Evolutionary conservation across 2,888 invertebrate genomes (phyloP), one percentile per base, ranked within the genome.

Genomic region (Epinotia brunnichana): DNA sequence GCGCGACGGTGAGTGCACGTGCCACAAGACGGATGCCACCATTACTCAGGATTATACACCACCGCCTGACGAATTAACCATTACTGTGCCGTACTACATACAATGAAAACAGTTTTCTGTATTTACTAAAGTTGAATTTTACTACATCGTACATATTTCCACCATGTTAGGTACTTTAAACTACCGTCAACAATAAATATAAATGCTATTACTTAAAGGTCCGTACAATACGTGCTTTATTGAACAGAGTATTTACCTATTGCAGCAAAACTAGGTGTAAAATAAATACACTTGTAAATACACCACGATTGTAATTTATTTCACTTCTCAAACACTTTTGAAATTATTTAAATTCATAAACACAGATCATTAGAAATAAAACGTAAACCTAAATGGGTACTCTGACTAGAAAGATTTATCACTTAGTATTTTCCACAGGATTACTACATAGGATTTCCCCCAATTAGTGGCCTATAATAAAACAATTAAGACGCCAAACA

Each of bases 11-110:
- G 83, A 81, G 81, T 87, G 84, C 83, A 82, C 82, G 85, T 77
- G 77, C 78, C 79, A 41, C 66, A 83, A 86, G 89, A 89, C 83
- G 85, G 85, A 89, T 87, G 81, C 77, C 61, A 72, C 81, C 83
- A 89, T 90, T 88, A 88, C 82, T 90, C 87, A 87, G 87, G 90
- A 87, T 88, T 88, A 88, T 77, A 79, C 74, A 74, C 76, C 76
- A 75, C 74, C 73, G 77, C 80, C 77, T 74, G 74, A 76, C 75
- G 74, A 77, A 77, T 78, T 77, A 78, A 77, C 77, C 76, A 78
- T 78, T 72, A 70, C 70, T 35, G 0, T 48, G 48, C 21, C 24
- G 17, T 48, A 0, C 9, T 35, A 57, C 60, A 54, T 48, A 64
- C 19, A 54, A 66, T 54, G n/a, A 54, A 48, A 48, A n/a, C 48